Evolutionary conservation across 2,113 vertebrate genomes (phyloP).

Genomic region (Gambusia holbrooki): DNA sequence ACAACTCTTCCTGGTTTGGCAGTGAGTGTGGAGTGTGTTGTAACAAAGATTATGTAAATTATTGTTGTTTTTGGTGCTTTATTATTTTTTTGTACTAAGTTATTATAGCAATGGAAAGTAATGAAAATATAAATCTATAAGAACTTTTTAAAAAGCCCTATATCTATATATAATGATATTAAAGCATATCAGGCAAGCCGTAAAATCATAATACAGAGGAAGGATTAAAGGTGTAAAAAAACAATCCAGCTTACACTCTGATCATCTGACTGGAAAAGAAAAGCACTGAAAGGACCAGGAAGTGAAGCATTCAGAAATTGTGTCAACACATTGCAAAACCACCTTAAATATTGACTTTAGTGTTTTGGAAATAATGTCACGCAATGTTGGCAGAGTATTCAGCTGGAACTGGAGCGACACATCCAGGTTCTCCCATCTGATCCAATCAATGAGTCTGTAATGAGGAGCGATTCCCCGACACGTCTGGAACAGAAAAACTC

Average conservation of each 20-base stretch:
- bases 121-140: not conserved
- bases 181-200: not conserved
- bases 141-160: not conserved
- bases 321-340: not conserved
- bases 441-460: not conserved
- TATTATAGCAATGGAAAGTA: not conserved
- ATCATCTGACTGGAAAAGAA: not conserved
- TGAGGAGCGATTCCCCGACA: not conserved
- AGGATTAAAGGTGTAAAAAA: not conserved
- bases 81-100: not conserved
- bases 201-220: not conserved
- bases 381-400: not conserved
- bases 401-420: not conserved
- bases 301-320: not conserved
- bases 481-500: not conserved
- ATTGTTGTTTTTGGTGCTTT: no score
- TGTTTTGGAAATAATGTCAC: not conserved
- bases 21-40: no score
- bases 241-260: not conserved
- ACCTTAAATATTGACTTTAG: not conserved
- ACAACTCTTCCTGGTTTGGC: no score
- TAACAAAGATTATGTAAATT: no score
- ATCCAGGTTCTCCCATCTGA: not conserved
- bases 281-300: not conserved
- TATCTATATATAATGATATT: not conserved